Evolutionary conservation across 2,113 vertebrate genomes (phyloP).

Genomic region (Calypte anna): DNA sequence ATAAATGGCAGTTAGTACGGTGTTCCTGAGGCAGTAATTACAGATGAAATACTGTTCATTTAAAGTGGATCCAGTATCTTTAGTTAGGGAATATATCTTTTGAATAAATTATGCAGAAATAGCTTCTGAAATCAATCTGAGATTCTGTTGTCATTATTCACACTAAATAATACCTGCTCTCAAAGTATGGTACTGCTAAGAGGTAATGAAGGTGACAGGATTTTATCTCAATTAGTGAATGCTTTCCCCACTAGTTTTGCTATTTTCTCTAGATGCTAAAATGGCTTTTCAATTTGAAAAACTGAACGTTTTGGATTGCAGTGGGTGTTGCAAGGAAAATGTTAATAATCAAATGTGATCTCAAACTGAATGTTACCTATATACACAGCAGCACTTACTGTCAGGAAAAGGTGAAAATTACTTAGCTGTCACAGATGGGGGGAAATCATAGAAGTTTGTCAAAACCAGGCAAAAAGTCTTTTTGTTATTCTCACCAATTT

Average conservation of each 20-base stretch:
- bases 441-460: not conserved
- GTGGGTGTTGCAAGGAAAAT: not conserved
- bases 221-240: not conserved
- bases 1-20: conserved; percentile 36
- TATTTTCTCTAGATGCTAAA: not conserved
- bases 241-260: not conserved
- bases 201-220: not conserved
- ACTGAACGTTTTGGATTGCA: not conserved
- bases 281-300: conserved; percentile 7
- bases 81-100: conserved; percentile 55
- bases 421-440: not conserved
- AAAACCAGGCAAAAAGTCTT: not conserved
- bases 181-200: not conserved
- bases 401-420: conserved; percentile 42
- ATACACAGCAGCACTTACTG: conserved; percentile 18
- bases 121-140: conserved; percentile 51
- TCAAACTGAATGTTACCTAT: not conserved
- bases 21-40: conserved; percentile 54
- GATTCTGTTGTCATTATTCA: conserved; percentile 41
- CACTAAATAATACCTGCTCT: conserved; percentile 15
- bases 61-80: conserved; percentile 52
- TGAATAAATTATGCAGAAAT: conserved; percentile 48
- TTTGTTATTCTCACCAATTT: not conserved
- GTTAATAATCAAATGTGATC: not conserved
- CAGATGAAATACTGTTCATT: conserved; percentile 43